phyloP scores from a whole-genome alignment of 2,888 invertebrate species.

The Fabriciana adippe region DNA sequence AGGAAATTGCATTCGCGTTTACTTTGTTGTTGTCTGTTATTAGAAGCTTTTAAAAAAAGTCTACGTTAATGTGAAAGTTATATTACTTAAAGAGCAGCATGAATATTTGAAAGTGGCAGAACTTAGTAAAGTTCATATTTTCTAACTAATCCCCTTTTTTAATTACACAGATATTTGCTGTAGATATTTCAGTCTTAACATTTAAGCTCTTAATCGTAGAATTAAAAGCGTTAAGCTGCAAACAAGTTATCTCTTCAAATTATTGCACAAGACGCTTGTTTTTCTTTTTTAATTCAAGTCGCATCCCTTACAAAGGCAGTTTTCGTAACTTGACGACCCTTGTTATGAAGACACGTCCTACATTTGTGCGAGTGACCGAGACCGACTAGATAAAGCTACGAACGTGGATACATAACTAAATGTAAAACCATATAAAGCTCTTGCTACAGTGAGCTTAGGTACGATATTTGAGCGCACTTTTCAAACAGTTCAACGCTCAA shows the following conservation, averaged over 20 bases:
- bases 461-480: slow-evolving; percentile 18
- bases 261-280: slow-evolving; percentile 17
- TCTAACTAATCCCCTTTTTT: background rate
- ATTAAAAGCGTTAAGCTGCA: too few relatives aligned
- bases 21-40: too few relatives aligned
- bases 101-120: too few relatives aligned
- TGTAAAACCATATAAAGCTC: background rate
- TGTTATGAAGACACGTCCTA: slow-evolving; percentile 44
- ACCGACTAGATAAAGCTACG: slow-evolving; percentile 35
- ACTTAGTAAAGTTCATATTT: too few relatives aligned
- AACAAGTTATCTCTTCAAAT: background rate
- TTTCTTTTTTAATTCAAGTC: slow-evolving; percentile 22
- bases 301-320: slow-evolving; percentile 36
- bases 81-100: too few relatives aligned
- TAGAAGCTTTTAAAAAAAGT: too few relatives aligned
- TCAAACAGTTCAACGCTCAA: slow-evolving; percentile 14
- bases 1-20: too few relatives aligned
- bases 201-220: too few relatives aligned
- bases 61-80: too few relatives aligned
- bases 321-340: slow-evolving; percentile 41
- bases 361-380: slow-evolving; percentile 45
- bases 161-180: background rate
- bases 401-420: slow-evolving; percentile 5
- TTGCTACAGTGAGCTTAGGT: background rate
- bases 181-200: too few relatives aligned